Evolutionary conservation across 2,113 vertebrate species (phyloP).

Genomic region (Helogale parvula): DNA sequence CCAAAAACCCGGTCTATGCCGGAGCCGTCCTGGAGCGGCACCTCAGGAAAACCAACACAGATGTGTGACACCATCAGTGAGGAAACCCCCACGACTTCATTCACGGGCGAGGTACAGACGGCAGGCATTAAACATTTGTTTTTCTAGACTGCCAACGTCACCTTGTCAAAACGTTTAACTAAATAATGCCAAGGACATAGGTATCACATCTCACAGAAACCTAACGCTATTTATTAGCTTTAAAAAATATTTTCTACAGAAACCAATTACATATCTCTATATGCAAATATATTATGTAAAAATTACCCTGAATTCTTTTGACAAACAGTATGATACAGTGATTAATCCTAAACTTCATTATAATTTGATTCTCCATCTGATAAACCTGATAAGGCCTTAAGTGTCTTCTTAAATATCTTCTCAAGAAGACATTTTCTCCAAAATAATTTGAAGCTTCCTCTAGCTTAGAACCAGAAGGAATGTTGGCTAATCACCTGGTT

Average conservation of each 20-base stretch:
- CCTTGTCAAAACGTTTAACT: not conserved
- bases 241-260: not conserved
- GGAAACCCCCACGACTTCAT: not conserved
- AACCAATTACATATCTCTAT: not conserved
- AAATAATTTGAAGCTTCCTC: not conserved
- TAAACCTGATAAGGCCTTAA: not conserved
- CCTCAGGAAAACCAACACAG: not conserved
- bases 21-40: accelerated
- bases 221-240: not conserved
- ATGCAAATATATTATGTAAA: not conserved
- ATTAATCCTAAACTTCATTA: not conserved
- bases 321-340: not conserved
- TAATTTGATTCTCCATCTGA: not conserved
- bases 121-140: not conserved
- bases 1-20: accelerated
- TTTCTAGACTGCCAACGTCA: no score
- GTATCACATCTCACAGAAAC: not conserved
- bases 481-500: not conserved
- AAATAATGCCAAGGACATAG: not conserved
- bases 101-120: not conserved
- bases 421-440: not conserved
- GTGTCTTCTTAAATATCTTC: not conserved
- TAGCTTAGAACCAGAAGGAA: not conserved
- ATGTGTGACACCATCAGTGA: accelerated
- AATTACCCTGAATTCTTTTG: not conserved